Percentiles rank a stretch among this genome's conserved stretches.
Evolutionary conservation across 2,797 vertebrate genomes (phyloP).

Genomic region (Thamnophis elegans): DNA sequence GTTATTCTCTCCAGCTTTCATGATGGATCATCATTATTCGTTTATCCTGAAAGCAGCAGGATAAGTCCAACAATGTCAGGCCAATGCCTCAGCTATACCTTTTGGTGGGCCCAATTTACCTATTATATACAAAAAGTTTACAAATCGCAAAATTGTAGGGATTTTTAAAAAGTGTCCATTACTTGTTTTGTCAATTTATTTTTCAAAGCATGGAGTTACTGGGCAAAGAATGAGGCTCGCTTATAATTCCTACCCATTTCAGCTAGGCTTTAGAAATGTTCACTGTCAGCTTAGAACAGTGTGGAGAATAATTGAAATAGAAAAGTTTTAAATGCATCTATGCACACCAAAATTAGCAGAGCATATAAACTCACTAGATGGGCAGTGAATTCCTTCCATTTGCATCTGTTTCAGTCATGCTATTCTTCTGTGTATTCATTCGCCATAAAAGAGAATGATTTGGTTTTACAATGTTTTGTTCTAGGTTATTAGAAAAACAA

Average conservation of each 20-base stretch:
- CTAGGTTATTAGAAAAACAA: constrained; percentile 12
- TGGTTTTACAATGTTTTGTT: constrained; percentile 27
- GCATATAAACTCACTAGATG: neutral
- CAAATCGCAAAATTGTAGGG: neutral
- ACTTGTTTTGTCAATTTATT: constrained; percentile 56
- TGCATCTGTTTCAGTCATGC: neutral
- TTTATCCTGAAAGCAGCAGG: neutral
- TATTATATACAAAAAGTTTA: neutral
- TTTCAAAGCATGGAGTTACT: constrained; percentile 23
- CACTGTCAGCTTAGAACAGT: neutral
- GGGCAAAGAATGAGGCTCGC: constrained; percentile 47
- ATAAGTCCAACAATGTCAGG: neutral
- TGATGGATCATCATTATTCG: neutral
- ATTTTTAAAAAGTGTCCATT: neutral
- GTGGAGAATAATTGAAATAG: neutral
- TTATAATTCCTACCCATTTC: constrained; percentile 29
- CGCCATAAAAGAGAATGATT: constrained; percentile 28
- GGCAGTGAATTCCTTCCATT: neutral
- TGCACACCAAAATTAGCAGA: neutral
- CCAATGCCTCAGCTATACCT: neutral
- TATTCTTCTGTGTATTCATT: neutral
- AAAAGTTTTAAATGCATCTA: neutral
- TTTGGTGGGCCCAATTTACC: neutral
- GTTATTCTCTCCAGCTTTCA: neutral
- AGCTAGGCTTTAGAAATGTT: neutral